Conservation (phyloP, 2,888 invertebrate species). For the Protodeltote pygarga region DNA sequence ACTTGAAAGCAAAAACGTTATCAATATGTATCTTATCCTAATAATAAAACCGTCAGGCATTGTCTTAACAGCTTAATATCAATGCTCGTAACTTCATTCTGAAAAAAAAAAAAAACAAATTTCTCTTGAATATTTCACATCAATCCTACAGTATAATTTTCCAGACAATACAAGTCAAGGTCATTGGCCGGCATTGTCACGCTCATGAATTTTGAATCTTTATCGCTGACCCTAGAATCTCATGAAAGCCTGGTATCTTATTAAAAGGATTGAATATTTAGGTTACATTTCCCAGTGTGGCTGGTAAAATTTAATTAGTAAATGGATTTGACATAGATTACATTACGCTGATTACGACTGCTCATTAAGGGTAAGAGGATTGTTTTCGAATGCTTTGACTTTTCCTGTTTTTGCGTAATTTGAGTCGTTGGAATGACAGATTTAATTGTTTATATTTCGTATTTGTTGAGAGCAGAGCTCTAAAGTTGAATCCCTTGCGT, state of each 20-base stretch:
- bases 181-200: slow-evolving; percentile 10
- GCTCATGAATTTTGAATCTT: slow-evolving; percentile 27
- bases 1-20: too few species aligned
- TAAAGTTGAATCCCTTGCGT: too few species aligned
- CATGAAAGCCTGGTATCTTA: slow-evolving; percentile 20
- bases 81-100: slow-evolving; percentile 2
- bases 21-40: background rate
- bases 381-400: slow-evolving; percentile 17
- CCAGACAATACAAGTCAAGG: slow-evolving; percentile 22
- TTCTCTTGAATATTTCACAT: slow-evolving; percentile 20
- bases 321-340: slow-evolving; percentile 47
- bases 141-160: slow-evolving; percentile 5
- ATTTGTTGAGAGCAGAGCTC: too few species aligned
- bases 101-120: slow-evolving; percentile 3
- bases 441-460: too few species aligned
- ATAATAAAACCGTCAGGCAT: background rate
- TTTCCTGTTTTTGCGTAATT: slow-evolving; percentile 14
- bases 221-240: slow-evolving; percentile 7
- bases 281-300: slow-evolving; percentile 18
- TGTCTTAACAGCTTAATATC: slow-evolving; percentile 1
- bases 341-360: slow-evolving; percentile 47
- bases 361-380: slow-evolving; percentile 32
- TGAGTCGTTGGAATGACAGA: background rate
- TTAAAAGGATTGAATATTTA: slow-evolving; percentile 31
- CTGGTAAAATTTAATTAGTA: slow-evolving; percentile 43